Percentiles rank a stretch among this genome's conserved stretches.
These are phyloP conservation scores for Orestias chungarensis DNA, from an alignment of 2,797 vertebrate genomes.

Conservation along the genomic window DNA sequence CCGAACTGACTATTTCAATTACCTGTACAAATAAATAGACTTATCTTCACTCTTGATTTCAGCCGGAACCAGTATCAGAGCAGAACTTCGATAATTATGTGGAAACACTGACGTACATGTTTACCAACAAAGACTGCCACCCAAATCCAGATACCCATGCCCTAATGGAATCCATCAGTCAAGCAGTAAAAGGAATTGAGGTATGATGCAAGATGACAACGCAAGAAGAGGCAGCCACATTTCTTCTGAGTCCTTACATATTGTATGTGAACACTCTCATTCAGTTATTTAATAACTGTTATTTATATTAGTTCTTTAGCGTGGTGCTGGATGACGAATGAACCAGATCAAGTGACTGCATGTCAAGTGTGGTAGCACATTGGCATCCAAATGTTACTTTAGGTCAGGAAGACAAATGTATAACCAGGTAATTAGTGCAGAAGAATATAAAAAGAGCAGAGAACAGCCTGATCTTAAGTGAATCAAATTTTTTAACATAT, in stretches of 20 bases:
- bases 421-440: neutral
- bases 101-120: slow-evolving; percentile 97
- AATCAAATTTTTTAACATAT: slow-evolving; percentile 77
- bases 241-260: slow-evolving; percentile 50
- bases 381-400: slow-evolving; percentile 3
- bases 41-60: slow-evolving; percentile 20
- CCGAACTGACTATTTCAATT: neutral
- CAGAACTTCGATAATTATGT: slow-evolving; percentile 96
- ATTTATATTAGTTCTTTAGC: slow-evolving; percentile 71
- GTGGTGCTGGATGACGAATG: slow-evolving; percentile 69
- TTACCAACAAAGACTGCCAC: slow-evolving; percentile 97
- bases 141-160: slow-evolving; percentile 97
- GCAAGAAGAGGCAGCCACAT: slow-evolving; percentile 44
- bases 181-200: slow-evolving; percentile 97
- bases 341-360: slow-evolving; percentile 48
- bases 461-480: slow-evolving; percentile 48
- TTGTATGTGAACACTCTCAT: slow-evolving; percentile 55
- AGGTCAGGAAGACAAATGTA: slow-evolving; percentile 33
- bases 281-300: slow-evolving; percentile 63
- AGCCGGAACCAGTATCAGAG: slow-evolving; percentile 94
- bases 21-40: neutral
- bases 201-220: slow-evolving; percentile 80
- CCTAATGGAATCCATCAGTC: slow-evolving; percentile 97
- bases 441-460: slow-evolving; percentile 41
- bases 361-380: slow-evolving; percentile 25